Percentiles rank a stretch among this genome's conserved stretches.
These are phyloP conservation scores for Trachymyrmex septentrionalis DNA, from an alignment of 1,140 invertebrate species.

Conservation along the genomic window DNA sequence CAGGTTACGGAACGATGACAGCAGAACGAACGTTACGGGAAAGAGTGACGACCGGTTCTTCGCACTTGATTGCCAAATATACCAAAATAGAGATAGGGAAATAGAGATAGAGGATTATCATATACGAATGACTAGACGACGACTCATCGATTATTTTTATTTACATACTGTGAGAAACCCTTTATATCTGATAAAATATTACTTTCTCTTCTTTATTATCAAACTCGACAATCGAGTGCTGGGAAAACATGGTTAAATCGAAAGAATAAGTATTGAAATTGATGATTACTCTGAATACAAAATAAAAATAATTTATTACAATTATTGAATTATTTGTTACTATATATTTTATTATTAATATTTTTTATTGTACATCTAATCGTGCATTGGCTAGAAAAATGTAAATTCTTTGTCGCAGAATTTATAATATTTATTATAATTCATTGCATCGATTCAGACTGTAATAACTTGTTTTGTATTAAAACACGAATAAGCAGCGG, in stretches of 20 bases:
- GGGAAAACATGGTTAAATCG: neutral
- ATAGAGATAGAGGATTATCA: slow-evolving; percentile 11
- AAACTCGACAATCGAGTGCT: neutral
- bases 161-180: neutral
- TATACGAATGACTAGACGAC: neutral
- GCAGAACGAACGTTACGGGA: slow-evolving; percentile 48
- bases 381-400: neutral
- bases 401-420: neutral
- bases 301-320: neutral
- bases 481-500: neutral
- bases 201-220: neutral
- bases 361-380: neutral
- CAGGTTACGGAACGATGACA: slow-evolving; percentile 68
- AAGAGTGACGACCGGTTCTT: slow-evolving; percentile 62
- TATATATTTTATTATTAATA: neutral
- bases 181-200: neutral
- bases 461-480: neutral
- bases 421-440: neutral
- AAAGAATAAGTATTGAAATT: neutral
- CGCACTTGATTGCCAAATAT: slow-evolving; percentile 32
- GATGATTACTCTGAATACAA: neutral
- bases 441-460: neutral
- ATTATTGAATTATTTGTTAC: neutral
- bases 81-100: slow-evolving; percentile 22
- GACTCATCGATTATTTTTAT: neutral